These are phyloP conservation scores for Eulemur rufifrons DNA, from an alignment of 2,113 vertebrate genomes.

Conservation along the genomic window DNA sequence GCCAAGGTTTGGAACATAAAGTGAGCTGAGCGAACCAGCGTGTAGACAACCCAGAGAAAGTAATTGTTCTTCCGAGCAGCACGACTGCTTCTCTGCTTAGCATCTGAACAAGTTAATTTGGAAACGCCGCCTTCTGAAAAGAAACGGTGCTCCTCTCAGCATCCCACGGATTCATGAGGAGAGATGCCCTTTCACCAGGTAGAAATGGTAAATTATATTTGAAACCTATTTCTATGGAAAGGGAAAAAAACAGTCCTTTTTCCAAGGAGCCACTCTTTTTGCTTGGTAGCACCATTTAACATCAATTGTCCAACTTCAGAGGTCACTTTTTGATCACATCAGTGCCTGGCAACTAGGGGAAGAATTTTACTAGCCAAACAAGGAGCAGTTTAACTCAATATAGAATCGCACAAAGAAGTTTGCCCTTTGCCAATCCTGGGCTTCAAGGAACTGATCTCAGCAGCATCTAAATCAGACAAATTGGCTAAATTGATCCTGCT, in stretches of 20 bases:
- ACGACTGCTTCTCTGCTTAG: slow-evolving; percentile 76
- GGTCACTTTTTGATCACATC: slow-evolving; percentile 57
- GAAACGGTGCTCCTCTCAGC: slow-evolving; percentile 73
- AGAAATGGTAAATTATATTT: slow-evolving; percentile 67
- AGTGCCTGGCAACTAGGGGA: slow-evolving; percentile 44
- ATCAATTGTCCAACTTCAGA: neutral
- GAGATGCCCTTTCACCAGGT: slow-evolving; percentile 74
- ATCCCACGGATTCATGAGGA: slow-evolving; percentile 70
- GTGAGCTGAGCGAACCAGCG: slow-evolving; percentile 76
- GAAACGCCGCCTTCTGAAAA: slow-evolving; percentile 79
- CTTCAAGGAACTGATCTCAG: slow-evolving; percentile 60
- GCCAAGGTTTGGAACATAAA: slow-evolving; percentile 81
- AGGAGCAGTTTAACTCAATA: slow-evolving; percentile 49
- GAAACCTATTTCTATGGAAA: slow-evolving; percentile 64
- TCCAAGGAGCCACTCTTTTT: slow-evolving; percentile 30
- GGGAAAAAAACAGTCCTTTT: slow-evolving; percentile 60
- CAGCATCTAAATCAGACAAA: slow-evolving; percentile 68
- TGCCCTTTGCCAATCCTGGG: slow-evolving; percentile 42
- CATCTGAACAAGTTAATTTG: slow-evolving; percentile 88
- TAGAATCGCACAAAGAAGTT: slow-evolving; percentile 47
- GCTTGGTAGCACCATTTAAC: slow-evolving; percentile 57
- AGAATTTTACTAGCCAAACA: slow-evolving; percentile 65
- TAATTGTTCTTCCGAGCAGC: slow-evolving; percentile 82
- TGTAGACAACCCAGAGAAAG: slow-evolving; percentile 76
- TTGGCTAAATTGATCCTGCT: slow-evolving; percentile 72